Conservation (phyloP, 2,113 vertebrate species). For the Scartelaos histophorus region DNA sequence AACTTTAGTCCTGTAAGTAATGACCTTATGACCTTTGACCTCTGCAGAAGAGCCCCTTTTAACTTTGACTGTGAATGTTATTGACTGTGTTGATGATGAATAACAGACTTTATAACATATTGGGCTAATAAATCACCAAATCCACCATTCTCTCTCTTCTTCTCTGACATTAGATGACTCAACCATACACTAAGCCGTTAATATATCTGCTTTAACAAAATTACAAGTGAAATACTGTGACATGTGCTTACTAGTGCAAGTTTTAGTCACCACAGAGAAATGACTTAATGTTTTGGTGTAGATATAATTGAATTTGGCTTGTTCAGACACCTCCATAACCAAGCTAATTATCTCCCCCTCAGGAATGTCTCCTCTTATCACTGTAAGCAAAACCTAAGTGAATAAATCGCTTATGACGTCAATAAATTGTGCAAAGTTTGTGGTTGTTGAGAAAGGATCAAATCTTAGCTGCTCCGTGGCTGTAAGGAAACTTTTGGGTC, state of each 20-base stretch:
- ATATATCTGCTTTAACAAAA: constrained; percentile 47
- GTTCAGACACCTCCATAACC: constrained; percentile 27
- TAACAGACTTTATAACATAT: constrained; percentile 52
- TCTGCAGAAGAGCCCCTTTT: constrained; percentile 14
- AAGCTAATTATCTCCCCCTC: constrained; percentile 25
- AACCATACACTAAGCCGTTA: constrained; percentile 37
- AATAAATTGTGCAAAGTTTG: constrained; percentile 32
- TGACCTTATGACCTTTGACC: constrained; percentile 33
- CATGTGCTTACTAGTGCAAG: constrained; percentile 8
- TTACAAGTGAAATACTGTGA: constrained; percentile 40
- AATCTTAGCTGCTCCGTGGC: constrained; percentile 30
- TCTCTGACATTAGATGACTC: constrained; percentile 59
- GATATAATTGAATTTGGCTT: constrained; percentile 45
- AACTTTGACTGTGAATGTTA: constrained; percentile 27
- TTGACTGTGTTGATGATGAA: constrained; percentile 34
- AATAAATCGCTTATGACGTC: constrained; percentile 40
- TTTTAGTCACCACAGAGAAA: constrained; percentile 35
- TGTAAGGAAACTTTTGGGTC: constrained; percentile 42
- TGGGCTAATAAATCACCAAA: constrained; percentile 56
- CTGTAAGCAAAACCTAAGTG: constrained; percentile 9
- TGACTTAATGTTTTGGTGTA: constrained; percentile 37
- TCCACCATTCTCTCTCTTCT: constrained; percentile 46
- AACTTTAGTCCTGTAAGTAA: constrained; percentile 3
- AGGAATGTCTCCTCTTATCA: constrained; percentile 20
- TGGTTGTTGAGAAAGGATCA: constrained; percentile 39